A percentile compares a stretch with the other conserved stretches of the same genome.
phyloP scores from a whole-genome alignment of 2,113 vertebrate genomes.

The Podarcis cretensis region DNA sequence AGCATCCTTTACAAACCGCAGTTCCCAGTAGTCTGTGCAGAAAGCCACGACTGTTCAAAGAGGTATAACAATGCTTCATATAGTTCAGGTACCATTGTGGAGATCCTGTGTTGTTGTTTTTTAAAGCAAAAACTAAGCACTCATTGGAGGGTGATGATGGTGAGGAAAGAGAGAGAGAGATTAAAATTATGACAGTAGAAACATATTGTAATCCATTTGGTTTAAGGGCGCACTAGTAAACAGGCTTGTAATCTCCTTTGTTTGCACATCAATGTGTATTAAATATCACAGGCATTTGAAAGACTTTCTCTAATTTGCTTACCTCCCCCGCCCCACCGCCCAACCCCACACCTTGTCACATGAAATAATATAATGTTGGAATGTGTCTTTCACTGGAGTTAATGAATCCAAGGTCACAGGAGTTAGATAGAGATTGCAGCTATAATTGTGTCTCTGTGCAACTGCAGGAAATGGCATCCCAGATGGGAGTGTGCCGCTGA shows the following conservation, averaged over 20 bases:
- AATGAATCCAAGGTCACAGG: conserved; percentile 27
- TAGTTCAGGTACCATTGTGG: too few relatives aligned
- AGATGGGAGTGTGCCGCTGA: conserved; percentile 62
- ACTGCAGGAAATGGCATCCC: conserved; percentile 37
- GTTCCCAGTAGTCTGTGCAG: too few relatives aligned
- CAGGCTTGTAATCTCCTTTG: conserved; percentile 59
- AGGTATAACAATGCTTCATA: not conserved
- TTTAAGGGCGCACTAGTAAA: conserved; percentile 52
- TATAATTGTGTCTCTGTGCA: conserved; percentile 30
- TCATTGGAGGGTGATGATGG: not conserved
- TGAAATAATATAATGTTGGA: conserved; percentile 18
- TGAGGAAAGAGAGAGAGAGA: not conserved
- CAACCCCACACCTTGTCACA: not conserved
- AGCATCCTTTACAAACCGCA: too few relatives aligned
- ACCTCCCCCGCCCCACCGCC: not conserved
- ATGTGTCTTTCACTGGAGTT: conserved; percentile 25
- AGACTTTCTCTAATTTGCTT: conserved; percentile 22
- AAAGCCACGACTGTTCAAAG: too few relatives aligned
- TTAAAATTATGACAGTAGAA: conserved; percentile 31
- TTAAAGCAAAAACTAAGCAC: not conserved
- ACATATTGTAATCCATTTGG: not conserved
- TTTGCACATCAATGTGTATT: conserved; percentile 45
- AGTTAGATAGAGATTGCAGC: conserved; percentile 7
- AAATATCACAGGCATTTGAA: conserved; percentile 42
- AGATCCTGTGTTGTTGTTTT: not conserved